phyloP scores from a whole-genome alignment of 2,888 invertebrate species.

The Herminia tarsipennalis region DNA sequence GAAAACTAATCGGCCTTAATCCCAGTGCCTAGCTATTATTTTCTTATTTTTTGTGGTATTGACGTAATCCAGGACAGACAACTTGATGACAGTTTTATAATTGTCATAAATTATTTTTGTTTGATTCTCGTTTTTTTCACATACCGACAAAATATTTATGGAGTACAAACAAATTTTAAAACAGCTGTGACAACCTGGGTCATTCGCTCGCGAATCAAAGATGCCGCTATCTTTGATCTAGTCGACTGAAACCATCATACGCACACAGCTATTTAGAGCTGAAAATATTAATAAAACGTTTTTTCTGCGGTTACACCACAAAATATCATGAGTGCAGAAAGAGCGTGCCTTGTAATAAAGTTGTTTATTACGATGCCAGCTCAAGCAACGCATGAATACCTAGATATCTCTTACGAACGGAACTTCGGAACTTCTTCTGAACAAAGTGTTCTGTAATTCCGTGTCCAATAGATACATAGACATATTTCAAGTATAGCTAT shows the following conservation, averaged over 20 bases:
- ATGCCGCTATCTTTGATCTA: conserved; percentile 70
- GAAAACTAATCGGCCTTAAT: too few species aligned
- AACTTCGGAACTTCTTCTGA: too few species aligned
- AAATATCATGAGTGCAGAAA: too few species aligned
- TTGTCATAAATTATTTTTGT: conserved; percentile 32
- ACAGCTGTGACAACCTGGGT: conserved; percentile 65
- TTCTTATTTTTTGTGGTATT: too few species aligned
- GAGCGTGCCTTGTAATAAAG: too few species aligned
- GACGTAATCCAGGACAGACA: conserved; percentile 32
- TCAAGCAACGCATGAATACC: too few species aligned
- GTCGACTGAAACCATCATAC: conserved; percentile 58
- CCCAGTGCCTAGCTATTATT: too few species aligned
- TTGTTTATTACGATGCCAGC: too few species aligned
- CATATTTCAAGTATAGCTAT: too few species aligned
- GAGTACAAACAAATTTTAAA: conserved; percentile 54
- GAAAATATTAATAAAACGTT: conserved; percentile 40
- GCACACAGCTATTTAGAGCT: conserved; percentile 42
- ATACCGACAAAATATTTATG: conserved; percentile 41
- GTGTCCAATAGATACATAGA: too few species aligned
- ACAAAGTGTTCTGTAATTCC: too few species aligned
- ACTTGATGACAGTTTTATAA: conserved; percentile 36
- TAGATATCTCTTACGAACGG: too few species aligned
- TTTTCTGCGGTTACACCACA: conserved; percentile 27
- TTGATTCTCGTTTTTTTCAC: conserved; percentile 28
- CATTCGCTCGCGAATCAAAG: conserved; percentile 70